A percentile compares a stretch with the other conserved stretches of the same genome.
phyloP scores from a whole-genome alignment of 2,113 vertebrate genomes.

The Dromiciops gliroides region DNA sequence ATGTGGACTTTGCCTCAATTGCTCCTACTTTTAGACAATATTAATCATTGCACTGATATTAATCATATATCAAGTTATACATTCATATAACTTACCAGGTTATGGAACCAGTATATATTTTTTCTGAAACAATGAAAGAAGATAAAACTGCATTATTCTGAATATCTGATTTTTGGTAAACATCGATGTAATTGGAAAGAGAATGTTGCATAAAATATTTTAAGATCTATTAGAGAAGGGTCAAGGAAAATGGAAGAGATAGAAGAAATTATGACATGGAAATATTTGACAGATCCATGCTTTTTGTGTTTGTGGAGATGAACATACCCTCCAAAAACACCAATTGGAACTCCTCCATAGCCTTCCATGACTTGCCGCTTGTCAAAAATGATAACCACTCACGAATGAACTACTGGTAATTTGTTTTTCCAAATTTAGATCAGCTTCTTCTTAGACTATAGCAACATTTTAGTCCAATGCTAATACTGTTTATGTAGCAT shows the following conservation, averaged over 20 bases:
- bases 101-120: background rate
- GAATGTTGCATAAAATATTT: background rate
- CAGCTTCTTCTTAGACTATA: background rate
- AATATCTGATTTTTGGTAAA: background rate
- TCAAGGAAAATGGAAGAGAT: background rate
- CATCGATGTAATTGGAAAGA: background rate
- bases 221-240: background rate
- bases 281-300: background rate
- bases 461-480: background rate
- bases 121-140: background rate
- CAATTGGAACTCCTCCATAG: background rate
- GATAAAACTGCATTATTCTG: accelerated
- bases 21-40: background rate
- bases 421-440: background rate
- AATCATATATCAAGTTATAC: background rate
- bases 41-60: accelerated
- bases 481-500: background rate
- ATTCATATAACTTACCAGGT: background rate
- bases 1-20: background rate
- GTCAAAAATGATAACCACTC: background rate
- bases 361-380: background rate
- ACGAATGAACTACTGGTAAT: background rate
- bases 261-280: background rate
- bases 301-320: background rate
- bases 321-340: background rate